Conservation (phyloP, 2,888 invertebrate species). For the Tortricodes alternella region DNA sequence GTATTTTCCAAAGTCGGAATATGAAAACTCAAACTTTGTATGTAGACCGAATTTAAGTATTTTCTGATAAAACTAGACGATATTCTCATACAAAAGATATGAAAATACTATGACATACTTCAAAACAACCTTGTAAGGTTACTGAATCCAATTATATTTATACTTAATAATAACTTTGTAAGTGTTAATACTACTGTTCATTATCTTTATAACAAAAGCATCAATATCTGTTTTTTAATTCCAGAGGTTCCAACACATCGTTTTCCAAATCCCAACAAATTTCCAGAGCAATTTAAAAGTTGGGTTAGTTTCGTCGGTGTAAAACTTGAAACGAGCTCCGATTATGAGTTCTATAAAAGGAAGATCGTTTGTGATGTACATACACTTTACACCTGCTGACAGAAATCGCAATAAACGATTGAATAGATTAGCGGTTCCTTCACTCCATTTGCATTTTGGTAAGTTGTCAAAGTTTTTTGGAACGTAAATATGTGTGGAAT, state of each 20-base stretch:
- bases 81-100: no score
- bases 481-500: background rate
- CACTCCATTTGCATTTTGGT: background rate
- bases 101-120: no score
- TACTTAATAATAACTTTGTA: background rate
- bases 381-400: background rate
- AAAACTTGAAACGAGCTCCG: background rate
- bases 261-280: background rate
- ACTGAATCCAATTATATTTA: no score
- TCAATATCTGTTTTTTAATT: background rate
- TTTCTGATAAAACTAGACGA: no score
- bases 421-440: background rate
- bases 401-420: constrained; percentile 51
- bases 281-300: background rate
- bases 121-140: no score
- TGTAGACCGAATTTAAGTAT: no score
- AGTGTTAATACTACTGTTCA: background rate
- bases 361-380: background rate
- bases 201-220: background rate
- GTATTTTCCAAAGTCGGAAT: no score
- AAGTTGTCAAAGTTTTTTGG: no score
- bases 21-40: no score
- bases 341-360: background rate
- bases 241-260: background rate
- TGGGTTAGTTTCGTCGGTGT: background rate